Evolutionary conservation across 2,797 vertebrate genomes (phyloP), one percentile per base, ranked within the genome.

Genomic region (Anableps anableps): DNA sequence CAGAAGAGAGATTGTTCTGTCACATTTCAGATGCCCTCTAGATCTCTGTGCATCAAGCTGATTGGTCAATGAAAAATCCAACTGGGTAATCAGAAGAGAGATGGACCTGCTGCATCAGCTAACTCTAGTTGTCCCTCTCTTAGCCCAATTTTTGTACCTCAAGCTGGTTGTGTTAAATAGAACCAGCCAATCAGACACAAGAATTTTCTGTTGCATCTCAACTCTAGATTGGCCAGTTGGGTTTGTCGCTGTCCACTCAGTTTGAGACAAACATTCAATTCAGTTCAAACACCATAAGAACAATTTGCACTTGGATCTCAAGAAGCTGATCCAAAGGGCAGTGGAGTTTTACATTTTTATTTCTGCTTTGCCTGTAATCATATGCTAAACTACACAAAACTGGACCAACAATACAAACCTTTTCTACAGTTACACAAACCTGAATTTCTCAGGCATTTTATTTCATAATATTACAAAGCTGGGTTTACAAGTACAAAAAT

Each of bases 401-500:
- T 70, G 66, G 41, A 45, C 7, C 38, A 45, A 43, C 36, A 70
- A 70, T 5, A 41, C 41, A 43, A 45, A 3, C 23, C 38, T 45
- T 71, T 71, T 71, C 68, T 71, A n/a, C 68, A 71, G 68, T 43
- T 71, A 71, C 41, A 45, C 23, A 71, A 71, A 45, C 68, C 68
- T 71, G 68, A 71, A 7, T 71, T 45, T 71, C 38, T 71, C 68
- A 71, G 68, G 68, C 41, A 45, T 71, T 71, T 71, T 71, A 71
- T 71, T 71, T 95, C 41, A 71, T 71, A 45, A n/a, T 71, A 38
- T 70, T 43, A 71, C 68, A 71, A 71, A 71, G 64, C 38, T 41
- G 23, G 41, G 26, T 71, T 71, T 43, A 71, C 68, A 71, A 71
- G 68, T 71, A 71, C 68, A 71, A 73, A 73, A 73, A 23, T 51